Evolutionary conservation across 2,888 invertebrate genomes (phyloP), one percentile per base, ranked within the genome.

Genomic region (Neoitamus cyanurus): DNA sequence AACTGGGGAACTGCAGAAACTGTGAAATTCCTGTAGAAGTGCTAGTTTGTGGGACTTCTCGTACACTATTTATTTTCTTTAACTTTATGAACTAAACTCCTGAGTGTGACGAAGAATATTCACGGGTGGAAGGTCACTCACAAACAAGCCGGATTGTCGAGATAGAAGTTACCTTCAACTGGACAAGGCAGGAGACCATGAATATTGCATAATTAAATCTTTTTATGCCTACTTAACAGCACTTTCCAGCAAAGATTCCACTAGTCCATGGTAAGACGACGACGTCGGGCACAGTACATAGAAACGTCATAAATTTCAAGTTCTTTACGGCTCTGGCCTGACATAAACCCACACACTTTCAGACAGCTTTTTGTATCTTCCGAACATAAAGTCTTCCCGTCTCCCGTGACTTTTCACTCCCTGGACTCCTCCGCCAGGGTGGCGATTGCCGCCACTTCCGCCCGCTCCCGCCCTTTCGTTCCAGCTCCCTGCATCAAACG

Each of bases 401-500:
- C 31, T 78, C 31, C 78, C 13, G 48, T 69, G 82, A 69, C 36
- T 69, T 82, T 82, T 69, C 42, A 58, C 82, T 69, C 82, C 36
- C 20, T 36, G 36, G 80, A 31, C 25, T 30, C 34, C 20, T 15
- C n/a, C n/a, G n/a, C n/a, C n/a, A 42, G 42, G 42, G 42, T 15
- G 42, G 42, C 42, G 42, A 42, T 42, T 42, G 42, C n/a, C n/a
- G 42, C 42, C 37, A 15, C 69, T n/a, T 31, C 78, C 28, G 42
- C 34, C 34, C 34, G 30, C 13, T 80, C 11, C 20, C 30, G 15
- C 42, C 28, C n/a, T 58, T 30, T 7, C 48, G n/a, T 48, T 48
- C 48, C 48, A 34, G 28, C 6, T 48, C n/a, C 25, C 68, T 36
- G 72, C 72, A 83, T 83, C 77, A 83, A 86, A 58, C 70, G 69